Percentiles rank a stretch among this genome's conserved stretches.
These are phyloP conservation scores for Pampusana beccarii DNA, from an alignment of 2,113 vertebrate species.

Conservation along the genomic window DNA sequence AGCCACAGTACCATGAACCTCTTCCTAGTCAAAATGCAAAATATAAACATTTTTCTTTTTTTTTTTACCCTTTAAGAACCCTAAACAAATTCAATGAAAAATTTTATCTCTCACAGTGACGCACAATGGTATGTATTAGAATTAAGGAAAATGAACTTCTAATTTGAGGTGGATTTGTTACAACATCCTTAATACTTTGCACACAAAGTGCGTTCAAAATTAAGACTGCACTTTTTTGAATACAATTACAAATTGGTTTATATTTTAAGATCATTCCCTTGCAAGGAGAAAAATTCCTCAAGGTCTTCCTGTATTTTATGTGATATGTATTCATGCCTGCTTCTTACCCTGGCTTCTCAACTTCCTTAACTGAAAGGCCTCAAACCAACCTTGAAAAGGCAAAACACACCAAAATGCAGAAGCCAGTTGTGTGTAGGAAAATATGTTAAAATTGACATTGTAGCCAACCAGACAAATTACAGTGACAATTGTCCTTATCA, in stretches of 20 bases:
- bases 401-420: not conserved
- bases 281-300: not conserved
- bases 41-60: not conserved
- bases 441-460: not conserved
- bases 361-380: not conserved
- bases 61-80: not conserved
- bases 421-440: not conserved
- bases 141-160: not conserved
- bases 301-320: not conserved
- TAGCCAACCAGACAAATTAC: not conserved
- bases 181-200: not conserved
- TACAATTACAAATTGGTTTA: not conserved
- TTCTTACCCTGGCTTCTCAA: not conserved
- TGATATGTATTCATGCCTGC: not conserved
- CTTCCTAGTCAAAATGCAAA: not conserved
- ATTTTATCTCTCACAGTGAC: not conserved
- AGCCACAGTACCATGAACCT: not conserved
- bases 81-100: not conserved
- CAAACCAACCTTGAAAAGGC: not conserved
- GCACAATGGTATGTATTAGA: not conserved
- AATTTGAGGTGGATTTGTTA: not conserved
- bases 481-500: not conserved
- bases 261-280: not conserved
- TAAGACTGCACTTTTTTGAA: not conserved
- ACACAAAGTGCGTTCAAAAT: not conserved